Evolutionary conservation across 1,140 invertebrate species (phyloP).

Genomic region (Probaryconus sp.): DNA sequence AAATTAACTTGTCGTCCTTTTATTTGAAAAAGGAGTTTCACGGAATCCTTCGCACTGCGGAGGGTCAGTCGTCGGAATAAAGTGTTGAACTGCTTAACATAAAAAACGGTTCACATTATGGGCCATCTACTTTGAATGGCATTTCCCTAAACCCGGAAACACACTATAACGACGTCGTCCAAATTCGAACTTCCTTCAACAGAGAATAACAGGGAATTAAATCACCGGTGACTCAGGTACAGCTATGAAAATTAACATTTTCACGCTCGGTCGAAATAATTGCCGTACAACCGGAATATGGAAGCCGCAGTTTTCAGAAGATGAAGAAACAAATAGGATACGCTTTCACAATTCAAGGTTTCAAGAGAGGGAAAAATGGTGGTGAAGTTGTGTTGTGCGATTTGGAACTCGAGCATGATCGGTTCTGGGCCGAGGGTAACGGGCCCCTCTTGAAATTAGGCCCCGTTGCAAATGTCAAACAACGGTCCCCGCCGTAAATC

Average conservation of each 20-base stretch:
- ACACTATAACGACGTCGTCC: slow-evolving; percentile 40
- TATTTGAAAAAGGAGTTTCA: background rate
- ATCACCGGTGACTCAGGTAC: background rate
- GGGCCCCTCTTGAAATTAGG: background rate
- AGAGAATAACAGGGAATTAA: background rate
- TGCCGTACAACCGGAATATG: slow-evolving; percentile 10
- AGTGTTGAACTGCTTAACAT: background rate
- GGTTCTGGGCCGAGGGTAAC: background rate
- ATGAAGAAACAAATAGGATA: slow-evolving; percentile 8
- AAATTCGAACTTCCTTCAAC: slow-evolving; percentile 52
- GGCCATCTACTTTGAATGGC: slow-evolving; percentile 31
- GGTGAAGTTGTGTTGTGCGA: background rate
- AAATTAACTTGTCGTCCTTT: slow-evolving; percentile 14
- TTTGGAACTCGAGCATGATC: no score
- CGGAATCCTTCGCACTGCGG: slow-evolving; percentile 23
- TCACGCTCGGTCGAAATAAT: slow-evolving; percentile 32
- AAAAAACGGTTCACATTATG: slow-evolving; percentile 12
- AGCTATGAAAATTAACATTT: slow-evolving; percentile 39
- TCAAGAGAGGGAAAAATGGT: slow-evolving; percentile 19
- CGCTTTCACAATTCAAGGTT: slow-evolving; percentile 15
- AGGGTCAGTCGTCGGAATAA: slow-evolving; percentile 21
- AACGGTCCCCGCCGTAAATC: slow-evolving; percentile 32
- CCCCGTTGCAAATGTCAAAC: slow-evolving; percentile 5
- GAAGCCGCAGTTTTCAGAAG: slow-evolving; percentile 16
- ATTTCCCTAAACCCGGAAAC: slow-evolving; percentile 36